Conservation (phyloP, 2,113 vertebrate genomes). For the Xiphophorus maculatus region DNA sequence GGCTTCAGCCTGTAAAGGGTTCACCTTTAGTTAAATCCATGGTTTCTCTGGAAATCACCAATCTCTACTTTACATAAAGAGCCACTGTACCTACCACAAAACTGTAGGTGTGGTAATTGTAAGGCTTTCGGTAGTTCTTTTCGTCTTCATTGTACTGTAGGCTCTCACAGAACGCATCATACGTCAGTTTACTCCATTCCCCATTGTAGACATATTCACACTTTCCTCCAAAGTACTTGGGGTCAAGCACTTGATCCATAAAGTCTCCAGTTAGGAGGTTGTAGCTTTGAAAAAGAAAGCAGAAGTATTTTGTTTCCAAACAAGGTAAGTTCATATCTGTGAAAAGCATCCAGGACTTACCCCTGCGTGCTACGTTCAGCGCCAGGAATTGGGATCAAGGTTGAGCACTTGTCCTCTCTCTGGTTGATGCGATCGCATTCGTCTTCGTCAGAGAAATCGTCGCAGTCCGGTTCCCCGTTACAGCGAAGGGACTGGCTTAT, state of each 20-base stretch:
- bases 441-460: constrained; percentile 84
- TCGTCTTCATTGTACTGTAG: constrained; percentile 87
- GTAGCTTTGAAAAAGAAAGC: constrained; percentile 76
- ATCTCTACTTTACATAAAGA: neutral
- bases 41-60: neutral
- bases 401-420: constrained; percentile 76
- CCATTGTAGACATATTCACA: constrained; percentile 93
- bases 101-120: constrained; percentile 89
- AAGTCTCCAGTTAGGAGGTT: constrained; percentile 82
- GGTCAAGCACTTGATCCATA: constrained; percentile 79
- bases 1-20: constrained; percentile 84
- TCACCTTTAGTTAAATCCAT: neutral
- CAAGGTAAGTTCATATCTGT: neutral
- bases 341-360: constrained; percentile 66
- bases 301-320: neutral
- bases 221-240: constrained; percentile 83
- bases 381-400: constrained; percentile 84
- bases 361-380: constrained; percentile 79
- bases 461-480: constrained; percentile 88
- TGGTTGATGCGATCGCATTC: constrained; percentile 73
- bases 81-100: constrained; percentile 80
- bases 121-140: constrained; percentile 91
- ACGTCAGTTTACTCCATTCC: constrained; percentile 89
- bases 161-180: constrained; percentile 85
- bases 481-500: constrained; percentile 86